Evolutionary conservation across 92 coral and sea anemone species (phyloP), one percentile per base, ranked within the genome.

Genomic region (Porites cylindrica): DNA sequence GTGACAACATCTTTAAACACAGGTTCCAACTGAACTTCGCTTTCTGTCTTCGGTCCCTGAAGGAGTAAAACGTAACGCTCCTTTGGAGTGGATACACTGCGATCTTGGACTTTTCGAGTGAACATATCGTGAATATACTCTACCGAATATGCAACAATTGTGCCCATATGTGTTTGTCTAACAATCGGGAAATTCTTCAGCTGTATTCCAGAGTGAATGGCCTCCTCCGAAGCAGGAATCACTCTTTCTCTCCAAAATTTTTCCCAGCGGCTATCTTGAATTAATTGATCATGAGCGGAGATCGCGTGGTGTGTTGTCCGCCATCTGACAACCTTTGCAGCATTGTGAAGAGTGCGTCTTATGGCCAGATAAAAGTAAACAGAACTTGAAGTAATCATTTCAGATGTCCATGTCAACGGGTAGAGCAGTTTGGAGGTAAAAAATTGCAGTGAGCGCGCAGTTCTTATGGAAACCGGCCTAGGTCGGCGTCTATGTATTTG

Each of bases 1-100:
- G 98, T 94, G 17, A 97, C 94, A 20, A 97, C 99, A 74, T 94
- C 98, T 65, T 92, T 96, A 86, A 97, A 97, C 71, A 86, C 87
- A 38, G 95, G 94, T 72, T 97, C 98, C 7, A 93, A 69, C 16
- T 88, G 93, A 10, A 72, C 92, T 72, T 89, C 87, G 38, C 88
- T 83, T 60, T 81, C 93, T 6, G 88, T 90, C 75, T 86, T 91
- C 58, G 96, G 97, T 10, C 97, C 92, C 3, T 95, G 96, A 54
- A 97, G 96, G 26, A 97, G 81, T 75, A 97, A 88, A 16, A 94
- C 98, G 83, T 90, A 97, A 3, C 97, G 94, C 54, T 92, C 96
- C 70, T 86, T 93, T 24, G 98, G 90, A 19, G 88, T n/a, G 23
- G 79, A 51, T 6, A 75, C 81, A 61, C 78, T 82, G 13, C 82